Conservation (phyloP, 2,888 invertebrate species). For the Heliconius erato region DNA sequence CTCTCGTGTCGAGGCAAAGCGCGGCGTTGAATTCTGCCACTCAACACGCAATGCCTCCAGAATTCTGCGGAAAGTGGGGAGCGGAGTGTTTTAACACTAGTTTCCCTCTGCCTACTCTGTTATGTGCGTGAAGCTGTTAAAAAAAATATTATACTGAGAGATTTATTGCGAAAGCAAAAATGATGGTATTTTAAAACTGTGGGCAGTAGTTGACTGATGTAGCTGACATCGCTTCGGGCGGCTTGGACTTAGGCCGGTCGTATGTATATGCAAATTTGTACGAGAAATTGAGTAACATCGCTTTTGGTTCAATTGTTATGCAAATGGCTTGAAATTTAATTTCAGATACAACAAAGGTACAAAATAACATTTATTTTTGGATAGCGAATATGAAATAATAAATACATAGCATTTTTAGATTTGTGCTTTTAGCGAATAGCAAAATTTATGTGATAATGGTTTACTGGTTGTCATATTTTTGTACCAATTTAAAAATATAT, state of each 20-base stretch:
- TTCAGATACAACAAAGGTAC: slow-evolving; percentile 35
- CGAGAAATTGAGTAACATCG: slow-evolving; percentile 66
- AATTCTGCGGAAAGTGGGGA: too few relatives aligned
- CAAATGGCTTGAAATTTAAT: slow-evolving; percentile 60
- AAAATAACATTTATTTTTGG: slow-evolving; percentile 26
- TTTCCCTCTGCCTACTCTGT: too few relatives aligned
- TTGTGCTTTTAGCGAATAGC: not conserved
- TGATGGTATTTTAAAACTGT: not conserved
- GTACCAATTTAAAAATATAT: not conserved
- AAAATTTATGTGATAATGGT: not conserved
- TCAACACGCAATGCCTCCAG: too few relatives aligned
- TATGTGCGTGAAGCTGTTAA: too few relatives aligned
- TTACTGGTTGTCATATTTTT: not conserved
- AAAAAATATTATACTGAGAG: not conserved
- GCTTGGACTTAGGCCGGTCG: slow-evolving; percentile 68
- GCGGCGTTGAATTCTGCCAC: too few relatives aligned
- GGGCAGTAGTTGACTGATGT: slow-evolving; percentile 62
- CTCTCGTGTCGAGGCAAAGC: too few relatives aligned
- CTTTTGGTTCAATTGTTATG: slow-evolving; percentile 68
- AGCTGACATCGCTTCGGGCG: slow-evolving; percentile 73
- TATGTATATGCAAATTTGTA: slow-evolving; percentile 77
- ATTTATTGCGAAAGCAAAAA: not conserved
- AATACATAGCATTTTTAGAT: not conserved
- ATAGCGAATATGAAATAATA: not conserved
- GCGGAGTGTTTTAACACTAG: too few relatives aligned